phyloP scores from a whole-genome alignment of 53 echinoderm and acorn worm species.

The Holothuria scabra region DNA sequence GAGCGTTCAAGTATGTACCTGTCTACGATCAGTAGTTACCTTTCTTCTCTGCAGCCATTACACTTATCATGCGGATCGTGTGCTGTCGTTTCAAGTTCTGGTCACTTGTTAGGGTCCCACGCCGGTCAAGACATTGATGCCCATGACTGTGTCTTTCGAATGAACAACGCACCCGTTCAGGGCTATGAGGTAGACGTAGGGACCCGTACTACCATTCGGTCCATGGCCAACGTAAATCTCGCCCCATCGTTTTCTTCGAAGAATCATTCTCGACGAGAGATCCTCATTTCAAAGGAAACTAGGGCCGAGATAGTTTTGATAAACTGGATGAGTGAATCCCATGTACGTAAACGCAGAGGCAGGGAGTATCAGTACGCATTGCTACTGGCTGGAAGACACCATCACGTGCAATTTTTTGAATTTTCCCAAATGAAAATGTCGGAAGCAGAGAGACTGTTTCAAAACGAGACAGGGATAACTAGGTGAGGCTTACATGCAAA shows the following conservation, averaged over 20 bases:
- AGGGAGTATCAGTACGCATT: constrained; percentile 76
- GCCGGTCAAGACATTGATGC: constrained; percentile 77
- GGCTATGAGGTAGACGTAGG: constrained; percentile 86
- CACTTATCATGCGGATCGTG: constrained; percentile 70
- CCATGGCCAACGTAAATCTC: constrained; percentile 81
- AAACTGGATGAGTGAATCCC: constrained; percentile 79
- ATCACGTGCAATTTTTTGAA: constrained; percentile 71
- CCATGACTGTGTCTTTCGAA: constrained; percentile 76
- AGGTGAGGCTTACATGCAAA: constrained; percentile 48
- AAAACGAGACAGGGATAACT: constrained; percentile 81
- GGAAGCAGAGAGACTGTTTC: constrained; percentile 68
- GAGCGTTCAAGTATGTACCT: too few relatives aligned
- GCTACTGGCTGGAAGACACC: constrained; percentile 67
- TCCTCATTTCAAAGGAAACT: constrained; percentile 63
- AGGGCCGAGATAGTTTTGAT: constrained; percentile 77
- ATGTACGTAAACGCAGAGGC: constrained; percentile 64
- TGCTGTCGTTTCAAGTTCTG: constrained; percentile 83
- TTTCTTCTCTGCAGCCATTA: constrained; percentile 57
- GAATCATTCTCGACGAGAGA: constrained; percentile 59
- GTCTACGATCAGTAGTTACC: background rate
- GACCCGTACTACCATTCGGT: constrained; percentile 79
- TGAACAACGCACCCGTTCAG: constrained; percentile 83
- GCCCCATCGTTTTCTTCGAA: constrained; percentile 67
- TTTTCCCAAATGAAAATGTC: constrained; percentile 75
- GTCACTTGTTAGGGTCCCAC: constrained; percentile 73